Evolutionary conservation across 2,113 vertebrate genomes (phyloP).

Genomic region (Phylloscopus whistleri): DNA sequence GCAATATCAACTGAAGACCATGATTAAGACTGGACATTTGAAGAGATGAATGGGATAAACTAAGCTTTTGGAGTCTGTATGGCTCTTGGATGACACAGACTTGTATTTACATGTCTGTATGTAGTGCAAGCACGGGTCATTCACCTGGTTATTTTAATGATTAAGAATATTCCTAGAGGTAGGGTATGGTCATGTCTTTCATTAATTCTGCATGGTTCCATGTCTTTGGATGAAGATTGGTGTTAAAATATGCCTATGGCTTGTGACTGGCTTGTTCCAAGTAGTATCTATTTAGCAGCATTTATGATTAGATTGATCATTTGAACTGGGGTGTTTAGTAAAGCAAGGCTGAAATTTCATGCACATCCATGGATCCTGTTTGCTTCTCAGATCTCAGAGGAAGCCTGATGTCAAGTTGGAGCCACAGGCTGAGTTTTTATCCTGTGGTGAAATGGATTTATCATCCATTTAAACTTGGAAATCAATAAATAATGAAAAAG

Average conservation of each 20-base stretch:
- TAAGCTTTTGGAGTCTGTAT: not conserved
- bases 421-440: not conserved
- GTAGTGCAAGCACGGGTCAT: not conserved
- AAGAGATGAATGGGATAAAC: not conserved
- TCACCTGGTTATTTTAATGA: not conserved
- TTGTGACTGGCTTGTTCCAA: not conserved
- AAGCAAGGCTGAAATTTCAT: not conserved
- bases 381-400: not conserved
- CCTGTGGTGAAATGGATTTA: not conserved
- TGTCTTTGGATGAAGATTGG: not conserved
- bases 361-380: not conserved
- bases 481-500: not conserved
- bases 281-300: not conserved
- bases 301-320: not conserved
- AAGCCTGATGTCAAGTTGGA: not conserved
- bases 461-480: not conserved
- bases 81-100: not conserved
- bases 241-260: not conserved
- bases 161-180: not conserved
- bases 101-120: not conserved
- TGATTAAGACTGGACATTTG: not conserved
- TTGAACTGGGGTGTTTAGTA: not conserved
- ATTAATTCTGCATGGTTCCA: not conserved
- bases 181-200: not conserved
- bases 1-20: not conserved